Conservation (phyloP, 2,113 vertebrate species). For the Festucalex cinctus region DNA sequence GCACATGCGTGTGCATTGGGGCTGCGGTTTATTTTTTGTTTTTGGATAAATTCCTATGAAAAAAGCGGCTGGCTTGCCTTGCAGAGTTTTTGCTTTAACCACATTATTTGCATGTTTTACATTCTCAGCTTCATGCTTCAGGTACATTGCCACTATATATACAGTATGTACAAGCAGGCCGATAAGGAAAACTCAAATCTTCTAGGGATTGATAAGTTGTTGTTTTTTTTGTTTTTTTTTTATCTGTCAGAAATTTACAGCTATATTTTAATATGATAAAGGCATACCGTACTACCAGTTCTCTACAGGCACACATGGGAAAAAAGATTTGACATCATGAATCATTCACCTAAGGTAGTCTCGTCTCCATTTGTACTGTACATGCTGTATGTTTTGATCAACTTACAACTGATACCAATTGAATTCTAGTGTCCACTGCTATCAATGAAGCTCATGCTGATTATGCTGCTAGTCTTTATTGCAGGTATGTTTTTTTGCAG, state of each 20-base stretch:
- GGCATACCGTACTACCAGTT: background rate
- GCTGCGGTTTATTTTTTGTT: constrained; percentile 29
- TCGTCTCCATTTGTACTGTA: background rate
- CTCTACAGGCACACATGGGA: background rate
- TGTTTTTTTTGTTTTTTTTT: background rate
- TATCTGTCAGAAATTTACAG: background rate
- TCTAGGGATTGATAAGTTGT: constrained; percentile 13
- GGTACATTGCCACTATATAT: constrained; percentile 23
- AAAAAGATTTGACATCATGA: constrained; percentile 25
- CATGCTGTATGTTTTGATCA: background rate
- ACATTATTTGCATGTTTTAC: constrained; percentile 42
- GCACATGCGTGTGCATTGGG: constrained; percentile 1
- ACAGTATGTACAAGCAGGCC: constrained; percentile 4
- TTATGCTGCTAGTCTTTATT: constrained; percentile 18
- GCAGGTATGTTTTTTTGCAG: constrained; percentile 32
- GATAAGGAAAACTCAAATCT: constrained; percentile 17
- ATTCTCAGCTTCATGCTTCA: constrained; percentile 15
- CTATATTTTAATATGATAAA: background rate
- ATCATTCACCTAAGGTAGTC: constrained; percentile 29
- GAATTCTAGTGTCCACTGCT: constrained; percentile 27
- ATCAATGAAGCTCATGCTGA: background rate
- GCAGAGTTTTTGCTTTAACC: constrained; percentile 24
- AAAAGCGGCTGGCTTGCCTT: constrained; percentile 23
- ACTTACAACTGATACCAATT: background rate
- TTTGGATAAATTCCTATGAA: constrained; percentile 27